Conservation (phyloP, 2,113 vertebrate genomes). For the Corythaixoides concolor region DNA sequence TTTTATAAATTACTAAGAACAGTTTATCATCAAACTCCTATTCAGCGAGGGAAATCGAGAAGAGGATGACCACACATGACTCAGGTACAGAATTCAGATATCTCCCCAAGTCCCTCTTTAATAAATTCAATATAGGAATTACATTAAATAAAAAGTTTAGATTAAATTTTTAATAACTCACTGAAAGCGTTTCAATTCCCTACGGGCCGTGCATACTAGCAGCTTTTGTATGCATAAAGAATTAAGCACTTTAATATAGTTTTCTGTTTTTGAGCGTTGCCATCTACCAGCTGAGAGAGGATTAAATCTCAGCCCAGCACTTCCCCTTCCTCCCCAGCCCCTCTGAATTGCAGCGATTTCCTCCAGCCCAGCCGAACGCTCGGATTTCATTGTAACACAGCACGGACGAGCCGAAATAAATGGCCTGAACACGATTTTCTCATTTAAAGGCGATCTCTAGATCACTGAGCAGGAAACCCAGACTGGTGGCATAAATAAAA, state of each 20-base stretch:
- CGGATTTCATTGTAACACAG: neutral
- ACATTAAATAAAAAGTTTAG: slow-evolving; percentile 64
- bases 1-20: neutral
- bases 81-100: neutral
- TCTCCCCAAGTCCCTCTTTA: slow-evolving; percentile 49
- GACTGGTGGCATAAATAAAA: neutral
- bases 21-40: neutral
- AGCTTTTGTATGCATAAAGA: slow-evolving; percentile 9
- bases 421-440: neutral
- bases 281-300: neutral
- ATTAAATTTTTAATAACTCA: slow-evolving; percentile 69
- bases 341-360: neutral
- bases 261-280: neutral
- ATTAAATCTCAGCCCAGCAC: neutral
- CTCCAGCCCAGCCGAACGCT: neutral
- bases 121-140: slow-evolving; percentile 50
- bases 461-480: neutral
- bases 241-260: neutral
- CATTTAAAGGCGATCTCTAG: neutral
- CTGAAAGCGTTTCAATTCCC: slow-evolving; percentile 53
- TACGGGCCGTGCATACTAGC: neutral
- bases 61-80: neutral
- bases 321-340: neutral
- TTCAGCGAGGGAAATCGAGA: neutral
- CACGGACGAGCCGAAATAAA: neutral